phyloP scores from a whole-genome alignment of 2,888 invertebrate genomes.

The Anoncus sp. region DNA sequence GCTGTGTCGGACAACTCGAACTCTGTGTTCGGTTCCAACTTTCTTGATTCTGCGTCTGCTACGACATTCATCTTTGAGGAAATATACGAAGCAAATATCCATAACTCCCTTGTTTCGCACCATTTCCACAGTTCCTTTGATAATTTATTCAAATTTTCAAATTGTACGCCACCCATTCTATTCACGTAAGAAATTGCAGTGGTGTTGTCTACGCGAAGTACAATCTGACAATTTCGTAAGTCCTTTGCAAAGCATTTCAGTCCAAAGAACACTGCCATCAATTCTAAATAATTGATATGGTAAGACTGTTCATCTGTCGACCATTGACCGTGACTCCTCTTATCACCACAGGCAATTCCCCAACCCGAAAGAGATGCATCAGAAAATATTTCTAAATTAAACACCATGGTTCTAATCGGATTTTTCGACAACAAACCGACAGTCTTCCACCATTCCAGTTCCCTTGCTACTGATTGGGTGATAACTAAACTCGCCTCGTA shows the following conservation, averaged over 20 bases:
- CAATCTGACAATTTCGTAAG: not conserved
- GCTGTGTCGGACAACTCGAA: constrained; percentile 1
- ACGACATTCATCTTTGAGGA: constrained; percentile 39
- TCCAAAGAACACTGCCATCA: no score
- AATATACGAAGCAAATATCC: constrained; percentile 51
- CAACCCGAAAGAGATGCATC: constrained; percentile 12
- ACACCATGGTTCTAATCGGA: not conserved
- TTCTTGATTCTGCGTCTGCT: constrained; percentile 33
- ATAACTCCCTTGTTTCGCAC: constrained; percentile 39
- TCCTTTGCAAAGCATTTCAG: not conserved
- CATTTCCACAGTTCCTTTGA: constrained; percentile 6
- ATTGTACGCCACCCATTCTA: constrained; percentile 22
- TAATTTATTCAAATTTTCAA: constrained; percentile 26
- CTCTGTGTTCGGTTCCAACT: constrained; percentile 13
- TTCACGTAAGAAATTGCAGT: constrained; percentile 48
- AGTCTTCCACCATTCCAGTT: constrained; percentile 34
- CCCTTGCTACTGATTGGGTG: not conserved
- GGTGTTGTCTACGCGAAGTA: constrained; percentile 46
- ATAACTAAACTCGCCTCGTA: constrained; percentile 27
- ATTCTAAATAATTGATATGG: not conserved
- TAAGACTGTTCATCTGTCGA: not conserved
- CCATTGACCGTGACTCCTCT: constrained; percentile 1
- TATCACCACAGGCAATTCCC: constrained; percentile 1
- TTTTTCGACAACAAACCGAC: no score
- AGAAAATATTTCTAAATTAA: constrained; percentile 6